phyloP scores from a whole-genome alignment of 2,797 vertebrate species.

The Chromis chromis region DNA sequence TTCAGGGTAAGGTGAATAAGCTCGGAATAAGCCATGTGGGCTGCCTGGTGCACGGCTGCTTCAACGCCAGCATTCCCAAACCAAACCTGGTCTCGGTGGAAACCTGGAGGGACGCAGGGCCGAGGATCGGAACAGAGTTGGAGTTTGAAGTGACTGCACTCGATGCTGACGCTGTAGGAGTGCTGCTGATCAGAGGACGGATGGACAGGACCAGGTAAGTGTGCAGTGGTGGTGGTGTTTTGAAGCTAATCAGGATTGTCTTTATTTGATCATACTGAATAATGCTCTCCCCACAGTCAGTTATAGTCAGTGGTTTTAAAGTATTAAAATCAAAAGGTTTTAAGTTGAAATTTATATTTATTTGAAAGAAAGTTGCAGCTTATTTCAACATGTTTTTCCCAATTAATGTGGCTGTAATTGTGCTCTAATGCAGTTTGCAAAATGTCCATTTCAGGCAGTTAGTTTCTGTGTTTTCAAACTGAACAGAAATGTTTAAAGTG shows the following conservation, averaged over 20 bases:
- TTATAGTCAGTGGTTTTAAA: too few relatives aligned
- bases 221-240: background rate
- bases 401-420: too few relatives aligned
- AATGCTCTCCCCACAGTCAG: background rate
- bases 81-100: constrained; percentile 86
- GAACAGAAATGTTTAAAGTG: too few relatives aligned
- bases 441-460: too few relatives aligned
- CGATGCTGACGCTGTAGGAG: constrained; percentile 91
- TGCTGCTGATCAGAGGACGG: constrained; percentile 92
- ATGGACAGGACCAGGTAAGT: constrained; percentile 85
- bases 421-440: too few relatives aligned
- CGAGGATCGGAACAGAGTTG: constrained; percentile 87
- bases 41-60: constrained; percentile 95
- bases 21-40: constrained; percentile 91
- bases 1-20: constrained; percentile 94
- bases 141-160: constrained; percentile 92
- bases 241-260: background rate
- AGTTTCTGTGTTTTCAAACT: too few relatives aligned
- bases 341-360: too few relatives aligned
- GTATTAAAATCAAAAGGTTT: too few relatives aligned
- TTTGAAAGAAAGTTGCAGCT: too few relatives aligned
- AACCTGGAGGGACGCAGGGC: constrained; percentile 88
- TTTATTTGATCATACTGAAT: background rate
- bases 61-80: constrained; percentile 94
- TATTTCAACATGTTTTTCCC: too few relatives aligned